Conservation (phyloP, 2,888 invertebrate species). For the Tubiluchus corallicola region DNA sequence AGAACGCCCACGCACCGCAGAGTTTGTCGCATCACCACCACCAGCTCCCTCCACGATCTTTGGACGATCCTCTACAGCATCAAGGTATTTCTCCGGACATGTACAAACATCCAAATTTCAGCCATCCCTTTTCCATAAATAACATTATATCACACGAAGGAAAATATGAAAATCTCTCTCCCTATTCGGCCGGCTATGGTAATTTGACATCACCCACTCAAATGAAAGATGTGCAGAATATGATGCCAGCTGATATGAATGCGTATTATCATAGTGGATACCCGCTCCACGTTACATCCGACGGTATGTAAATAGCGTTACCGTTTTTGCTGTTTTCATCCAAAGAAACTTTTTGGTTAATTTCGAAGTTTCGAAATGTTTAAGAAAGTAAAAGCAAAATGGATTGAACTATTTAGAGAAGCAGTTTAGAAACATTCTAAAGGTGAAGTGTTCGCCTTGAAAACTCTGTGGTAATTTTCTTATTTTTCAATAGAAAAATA, state of each 20-base stretch:
- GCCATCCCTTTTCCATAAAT: slow-evolving; percentile 88
- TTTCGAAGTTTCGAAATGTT: too few species aligned
- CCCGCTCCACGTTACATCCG: too few species aligned
- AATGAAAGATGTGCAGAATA: neutral
- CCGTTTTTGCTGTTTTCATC: too few species aligned
- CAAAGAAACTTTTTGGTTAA: too few species aligned
- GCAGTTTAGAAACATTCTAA: too few species aligned
- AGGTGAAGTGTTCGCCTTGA: too few species aligned
- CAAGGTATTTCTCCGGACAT: neutral
- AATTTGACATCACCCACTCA: neutral
- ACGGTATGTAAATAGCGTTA: too few species aligned
- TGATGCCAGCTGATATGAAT: neutral
- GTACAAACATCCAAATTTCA: slow-evolving; percentile 12
- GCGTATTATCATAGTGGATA: neutral
- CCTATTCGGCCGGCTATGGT: neutral
- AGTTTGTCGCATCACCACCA: neutral
- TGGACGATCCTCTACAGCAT: neutral
- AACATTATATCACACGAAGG: slow-evolving; percentile 64
- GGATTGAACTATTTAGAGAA: too few species aligned
- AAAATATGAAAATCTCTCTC: slow-evolving; percentile 47
- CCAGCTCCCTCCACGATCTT: neutral
- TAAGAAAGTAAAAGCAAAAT: too few species aligned
- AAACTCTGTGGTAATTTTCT: too few species aligned
- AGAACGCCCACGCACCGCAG: neutral
- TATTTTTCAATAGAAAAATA: too few species aligned